These are phyloP conservation scores for Drosophila ustulata DNA, from an alignment of 2,888 invertebrate species.

Conservation along the genomic window DNA sequence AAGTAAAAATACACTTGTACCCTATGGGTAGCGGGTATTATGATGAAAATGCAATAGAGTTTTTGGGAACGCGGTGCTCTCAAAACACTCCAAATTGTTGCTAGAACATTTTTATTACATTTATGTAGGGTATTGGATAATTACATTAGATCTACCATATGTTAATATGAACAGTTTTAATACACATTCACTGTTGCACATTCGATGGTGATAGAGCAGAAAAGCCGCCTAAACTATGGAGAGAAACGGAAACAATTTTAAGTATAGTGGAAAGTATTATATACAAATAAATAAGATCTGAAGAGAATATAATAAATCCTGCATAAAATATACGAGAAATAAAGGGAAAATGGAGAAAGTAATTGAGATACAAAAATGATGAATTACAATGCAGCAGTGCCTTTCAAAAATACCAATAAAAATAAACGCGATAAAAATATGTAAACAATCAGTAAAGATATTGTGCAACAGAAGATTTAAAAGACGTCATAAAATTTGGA, in stretches of 20 bases:
- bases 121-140: conserved; percentile 2
- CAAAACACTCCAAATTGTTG: neutral
- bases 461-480: conserved; percentile 12
- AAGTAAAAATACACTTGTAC: neutral
- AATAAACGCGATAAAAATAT: conserved; percentile 6
- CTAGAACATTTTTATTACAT: conserved; percentile 2
- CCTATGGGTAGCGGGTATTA: neutral
- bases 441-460: neutral
- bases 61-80: neutral
- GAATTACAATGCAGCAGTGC: conserved; percentile 54
- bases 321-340: too few relatives aligned
- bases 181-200: conserved; percentile 2
- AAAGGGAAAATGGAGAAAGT: neutral
- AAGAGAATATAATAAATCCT: conserved; percentile 9
- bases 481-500: neutral
- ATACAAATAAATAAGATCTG: conserved; percentile 10
- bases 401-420: conserved; percentile 30
- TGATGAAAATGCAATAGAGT: neutral
- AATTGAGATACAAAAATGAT: conserved; percentile 5
- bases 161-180: neutral
- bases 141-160: conserved; percentile 2
- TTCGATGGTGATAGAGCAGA: neutral
- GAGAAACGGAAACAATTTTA: conserved; percentile 22
- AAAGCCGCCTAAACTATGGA: conserved; percentile 4
- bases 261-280: conserved; percentile 2